Percentiles rank a stretch among this genome's conserved stretches.
Conservation (phyloP, 2,113 vertebrate genomes). For the Lates calcarifer region DNA sequence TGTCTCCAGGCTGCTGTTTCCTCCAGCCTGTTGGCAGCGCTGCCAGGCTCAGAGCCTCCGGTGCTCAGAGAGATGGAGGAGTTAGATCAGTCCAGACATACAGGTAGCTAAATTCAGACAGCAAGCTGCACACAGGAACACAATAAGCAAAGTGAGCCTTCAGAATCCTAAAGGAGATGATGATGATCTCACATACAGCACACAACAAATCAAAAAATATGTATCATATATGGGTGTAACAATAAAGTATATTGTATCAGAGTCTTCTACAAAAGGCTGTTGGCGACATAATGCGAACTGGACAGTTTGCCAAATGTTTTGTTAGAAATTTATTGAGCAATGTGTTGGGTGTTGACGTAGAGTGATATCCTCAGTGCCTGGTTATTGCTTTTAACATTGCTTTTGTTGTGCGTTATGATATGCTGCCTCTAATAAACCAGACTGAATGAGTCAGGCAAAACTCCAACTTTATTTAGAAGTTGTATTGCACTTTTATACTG, state of each 20-base stretch:
- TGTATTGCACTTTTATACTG: not conserved
- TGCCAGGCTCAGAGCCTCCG: conserved; percentile 52
- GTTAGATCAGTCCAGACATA: conserved; percentile 47
- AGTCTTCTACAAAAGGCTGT: not conserved
- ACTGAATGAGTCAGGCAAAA: conserved; percentile 1
- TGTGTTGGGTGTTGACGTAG: not conserved
- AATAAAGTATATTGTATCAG: not conserved
- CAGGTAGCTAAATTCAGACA: conserved; percentile 46
- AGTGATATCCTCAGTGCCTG: not conserved
- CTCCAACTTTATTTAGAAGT: not conserved
- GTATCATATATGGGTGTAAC: not conserved
- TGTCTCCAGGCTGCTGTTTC: conserved; percentile 69
- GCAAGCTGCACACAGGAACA: conserved; percentile 15
- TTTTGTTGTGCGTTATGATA: conserved; percentile 1
- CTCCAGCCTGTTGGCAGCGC: conserved; percentile 61
- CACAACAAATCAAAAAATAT: not conserved
- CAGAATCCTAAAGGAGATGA: conserved; percentile 22
- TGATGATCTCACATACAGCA: not conserved
- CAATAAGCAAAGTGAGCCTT: conserved; percentile 12
- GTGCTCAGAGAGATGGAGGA: conserved; percentile 48
- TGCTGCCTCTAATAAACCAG: conserved; percentile 2
- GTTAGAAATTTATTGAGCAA: not conserved
- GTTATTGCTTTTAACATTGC: not conserved
- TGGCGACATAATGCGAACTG: not conserved
- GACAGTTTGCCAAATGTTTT: not conserved